A percentile compares a stretch with the other conserved stretches of the same genome.
Conservation (phyloP, 2,888 invertebrate genomes). For the Xanthostigma xanthostigma region DNA sequence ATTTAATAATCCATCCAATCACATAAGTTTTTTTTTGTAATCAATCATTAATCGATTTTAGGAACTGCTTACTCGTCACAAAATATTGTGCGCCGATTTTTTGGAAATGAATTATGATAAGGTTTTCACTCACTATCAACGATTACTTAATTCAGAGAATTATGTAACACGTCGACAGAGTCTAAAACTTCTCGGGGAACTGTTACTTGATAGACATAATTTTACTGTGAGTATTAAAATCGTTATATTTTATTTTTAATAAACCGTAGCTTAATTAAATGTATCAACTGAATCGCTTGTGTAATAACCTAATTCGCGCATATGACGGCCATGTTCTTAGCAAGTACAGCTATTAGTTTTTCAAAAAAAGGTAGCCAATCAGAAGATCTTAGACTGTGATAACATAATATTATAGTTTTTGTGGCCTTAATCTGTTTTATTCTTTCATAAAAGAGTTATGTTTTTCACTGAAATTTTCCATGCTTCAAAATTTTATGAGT, state of each 20-base stretch:
- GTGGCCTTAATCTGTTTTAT: no score
- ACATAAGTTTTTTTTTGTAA: constrained; percentile 21
- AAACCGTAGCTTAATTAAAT: no score
- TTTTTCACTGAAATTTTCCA: no score
- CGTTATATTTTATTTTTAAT: neutral
- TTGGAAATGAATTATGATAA: constrained; percentile 97
- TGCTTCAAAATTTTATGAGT: no score
- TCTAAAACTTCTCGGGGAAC: constrained; percentile 90
- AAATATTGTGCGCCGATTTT: constrained; percentile 94
- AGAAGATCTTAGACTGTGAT: no score
- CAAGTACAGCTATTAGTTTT: no score
- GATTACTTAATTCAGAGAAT: constrained; percentile 95
- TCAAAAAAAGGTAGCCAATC: no score
- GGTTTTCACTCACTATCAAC: constrained; percentile 94
- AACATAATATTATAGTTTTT: no score
- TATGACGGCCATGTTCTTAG: no score
- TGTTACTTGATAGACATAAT: constrained; percentile 96
- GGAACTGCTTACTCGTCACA: constrained; percentile 89
- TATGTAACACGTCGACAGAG: constrained; percentile 99
- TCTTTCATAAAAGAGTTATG: no score
- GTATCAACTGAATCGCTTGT: no score
- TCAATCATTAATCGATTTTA: constrained; percentile 21
- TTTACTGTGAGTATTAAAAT: constrained; percentile 59
- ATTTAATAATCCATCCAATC: neutral
- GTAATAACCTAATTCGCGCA: no score